Conservation (phyloP, 2,888 invertebrate genomes). For the Himalopsyche japonica region DNA sequence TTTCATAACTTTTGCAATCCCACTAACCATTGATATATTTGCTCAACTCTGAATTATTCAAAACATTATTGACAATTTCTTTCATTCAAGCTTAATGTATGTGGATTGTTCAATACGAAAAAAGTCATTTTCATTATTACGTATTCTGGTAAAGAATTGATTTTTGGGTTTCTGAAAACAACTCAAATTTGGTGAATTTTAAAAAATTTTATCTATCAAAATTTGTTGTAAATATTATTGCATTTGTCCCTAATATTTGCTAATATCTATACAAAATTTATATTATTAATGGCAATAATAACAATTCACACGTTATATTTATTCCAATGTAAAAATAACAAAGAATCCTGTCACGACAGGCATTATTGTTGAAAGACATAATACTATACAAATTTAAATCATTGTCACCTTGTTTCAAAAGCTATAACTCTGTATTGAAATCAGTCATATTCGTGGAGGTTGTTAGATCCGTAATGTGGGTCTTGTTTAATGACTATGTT, state of each 20-base stretch:
- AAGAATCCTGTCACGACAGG: background rate
- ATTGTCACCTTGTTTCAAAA: background rate
- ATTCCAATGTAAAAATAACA: background rate
- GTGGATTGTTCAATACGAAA: too few relatives aligned
- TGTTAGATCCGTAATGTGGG: background rate
- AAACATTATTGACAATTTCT: too few relatives aligned
- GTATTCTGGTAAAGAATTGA: too few relatives aligned
- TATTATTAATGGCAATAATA: background rate
- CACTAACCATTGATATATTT: too few relatives aligned
- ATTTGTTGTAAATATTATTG: too few relatives aligned
- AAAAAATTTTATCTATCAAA: too few relatives aligned
- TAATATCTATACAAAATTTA: background rate
- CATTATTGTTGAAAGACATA: background rate
- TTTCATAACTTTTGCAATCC: too few relatives aligned
- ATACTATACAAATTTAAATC: background rate
- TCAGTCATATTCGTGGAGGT: background rate
- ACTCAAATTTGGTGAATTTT: too few relatives aligned
- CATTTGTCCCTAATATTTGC: background rate
- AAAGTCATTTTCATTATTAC: too few relatives aligned
- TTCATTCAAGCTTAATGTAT: too few relatives aligned
- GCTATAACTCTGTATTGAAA: background rate
- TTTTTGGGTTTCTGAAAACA: too few relatives aligned
- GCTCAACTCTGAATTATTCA: too few relatives aligned
- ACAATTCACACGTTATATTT: background rate
- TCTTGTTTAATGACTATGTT: background rate